Base-by-base conservation (phyloP, 2,797 vertebrate genomes). In the Hoplostethus atlanticus region DNA sequence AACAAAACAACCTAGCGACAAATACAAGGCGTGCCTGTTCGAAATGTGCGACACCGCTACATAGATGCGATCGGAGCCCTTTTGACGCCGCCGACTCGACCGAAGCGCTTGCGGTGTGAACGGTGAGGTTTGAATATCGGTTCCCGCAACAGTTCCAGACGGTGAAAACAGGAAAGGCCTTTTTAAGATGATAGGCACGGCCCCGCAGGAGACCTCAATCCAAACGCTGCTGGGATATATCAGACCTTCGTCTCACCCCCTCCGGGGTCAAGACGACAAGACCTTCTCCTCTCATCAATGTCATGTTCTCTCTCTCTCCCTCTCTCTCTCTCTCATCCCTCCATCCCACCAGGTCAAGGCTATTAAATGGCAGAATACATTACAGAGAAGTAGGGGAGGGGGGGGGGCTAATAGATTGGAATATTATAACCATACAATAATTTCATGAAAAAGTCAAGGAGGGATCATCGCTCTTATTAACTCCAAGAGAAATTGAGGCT, bases 361-460 rank as follows among this genome's bases (percentile, higher is more conserved):
- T 98, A 98, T 99, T 98, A 99, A 97, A 96, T 94, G 95, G 92
- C 93, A 95, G 96, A 98, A 99, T 98, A 98, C 96, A 98, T 98
- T 97, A 97, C 94, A 94, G 96, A 92, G 95, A 73, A 77, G 55
- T 21, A 21, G 21, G 21, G 21, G 21, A 21, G 21, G 21, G 21
- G 1, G 21, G 59, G 81, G 77, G 81, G 95, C 96, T 98, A 97
- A 98, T 97, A 99, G 96, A 98, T 98, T 98, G 97, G 97, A 98
- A 98, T 98, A 98, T 97, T 97, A 97, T 96, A 97, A 95, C 96
- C 97, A 96, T 97, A 97, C 96, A 97, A 98, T 99, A 96, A 98
- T 99, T 98, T 96, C 96, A 97, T 96, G 96, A 96, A 97, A 96
- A 97, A 98, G 97, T 98, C 97, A 98, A 95, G 95, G 94, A 87